A percentile compares a stretch with the other conserved stretches of the same genome.
Conservation (phyloP, 2,888 invertebrate species). For the Calameuta pallipes region DNA sequence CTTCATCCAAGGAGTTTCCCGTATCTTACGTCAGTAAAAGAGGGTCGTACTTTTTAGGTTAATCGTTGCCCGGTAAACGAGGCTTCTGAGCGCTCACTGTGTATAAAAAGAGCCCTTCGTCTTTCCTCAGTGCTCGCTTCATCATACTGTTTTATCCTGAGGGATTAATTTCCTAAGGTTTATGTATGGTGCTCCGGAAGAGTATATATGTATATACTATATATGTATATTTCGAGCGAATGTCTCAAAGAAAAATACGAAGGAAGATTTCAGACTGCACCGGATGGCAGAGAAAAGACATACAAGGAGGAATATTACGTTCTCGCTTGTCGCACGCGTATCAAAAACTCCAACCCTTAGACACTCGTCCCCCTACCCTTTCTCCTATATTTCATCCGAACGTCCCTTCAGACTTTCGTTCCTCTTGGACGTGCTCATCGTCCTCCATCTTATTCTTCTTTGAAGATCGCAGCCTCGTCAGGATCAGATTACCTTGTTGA, state of each 20-base stretch:
- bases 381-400: constrained; percentile 21
- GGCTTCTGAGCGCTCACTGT: constrained; percentile 43
- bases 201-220: background rate
- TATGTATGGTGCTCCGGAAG: constrained; percentile 34
- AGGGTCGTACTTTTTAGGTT: constrained; percentile 49
- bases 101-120: constrained; percentile 31
- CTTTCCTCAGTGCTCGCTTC: constrained; percentile 27
- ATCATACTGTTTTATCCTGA: constrained; percentile 48
- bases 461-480: constrained; percentile 15
- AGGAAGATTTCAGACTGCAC: constrained; percentile 1
- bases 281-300: background rate
- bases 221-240: background rate
- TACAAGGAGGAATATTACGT: constrained; percentile 15
- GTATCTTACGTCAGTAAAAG: constrained; percentile 1
- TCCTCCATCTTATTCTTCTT: background rate
- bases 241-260: background rate
- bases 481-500: constrained; percentile 18
- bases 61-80: constrained; percentile 53
- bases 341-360: background rate
- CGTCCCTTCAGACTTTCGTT: constrained; percentile 9
- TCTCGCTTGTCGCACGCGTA: background rate
- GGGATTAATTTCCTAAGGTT: constrained; percentile 54
- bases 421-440: background rate
- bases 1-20: background rate
- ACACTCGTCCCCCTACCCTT: background rate